phyloP scores from a whole-genome alignment of 2,888 invertebrate genomes.

The Lycophotia porphyrea region DNA sequence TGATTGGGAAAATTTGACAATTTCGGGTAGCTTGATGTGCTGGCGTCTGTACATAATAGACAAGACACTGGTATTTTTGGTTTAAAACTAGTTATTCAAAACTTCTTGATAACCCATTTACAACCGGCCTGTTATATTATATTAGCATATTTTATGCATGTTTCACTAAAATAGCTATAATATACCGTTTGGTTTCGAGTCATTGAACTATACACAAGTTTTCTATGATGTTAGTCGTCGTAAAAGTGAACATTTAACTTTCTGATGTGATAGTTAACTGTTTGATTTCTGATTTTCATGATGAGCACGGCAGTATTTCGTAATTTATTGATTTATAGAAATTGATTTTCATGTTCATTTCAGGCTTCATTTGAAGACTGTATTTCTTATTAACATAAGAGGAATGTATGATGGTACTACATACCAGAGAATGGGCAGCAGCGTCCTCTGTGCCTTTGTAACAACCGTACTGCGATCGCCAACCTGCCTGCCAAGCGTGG shows the following conservation, averaged over 20 bases:
- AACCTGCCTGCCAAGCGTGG: too few species aligned
- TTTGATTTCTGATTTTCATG: conserved; percentile 6
- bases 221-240: conserved; percentile 6
- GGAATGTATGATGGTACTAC: too few species aligned
- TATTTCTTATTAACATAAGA: too few species aligned
- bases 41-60: not conserved
- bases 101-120: conserved; percentile 7
- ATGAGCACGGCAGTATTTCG: not conserved
- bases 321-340: not conserved
- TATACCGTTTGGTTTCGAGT: conserved; percentile 56
- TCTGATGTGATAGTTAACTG: conserved; percentile 18
- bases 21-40: too few species aligned
- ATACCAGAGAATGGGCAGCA: too few species aligned
- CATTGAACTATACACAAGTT: conserved; percentile 52
- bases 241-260: conserved; percentile 39
- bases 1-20: too few species aligned
- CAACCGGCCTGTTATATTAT: not conserved
- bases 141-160: conserved; percentile 54
- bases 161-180: conserved; percentile 48
- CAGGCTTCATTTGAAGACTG: too few species aligned
- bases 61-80: not conserved
- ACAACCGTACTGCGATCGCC: too few species aligned
- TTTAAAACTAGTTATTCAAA: not conserved
- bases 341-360: conserved; percentile 1
- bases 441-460: too few species aligned